A percentile compares a stretch with the other conserved stretches of the same genome.
Evolutionary conservation across 1,140 invertebrate species (phyloP).

Genomic region (Eumaeus atala): DNA sequence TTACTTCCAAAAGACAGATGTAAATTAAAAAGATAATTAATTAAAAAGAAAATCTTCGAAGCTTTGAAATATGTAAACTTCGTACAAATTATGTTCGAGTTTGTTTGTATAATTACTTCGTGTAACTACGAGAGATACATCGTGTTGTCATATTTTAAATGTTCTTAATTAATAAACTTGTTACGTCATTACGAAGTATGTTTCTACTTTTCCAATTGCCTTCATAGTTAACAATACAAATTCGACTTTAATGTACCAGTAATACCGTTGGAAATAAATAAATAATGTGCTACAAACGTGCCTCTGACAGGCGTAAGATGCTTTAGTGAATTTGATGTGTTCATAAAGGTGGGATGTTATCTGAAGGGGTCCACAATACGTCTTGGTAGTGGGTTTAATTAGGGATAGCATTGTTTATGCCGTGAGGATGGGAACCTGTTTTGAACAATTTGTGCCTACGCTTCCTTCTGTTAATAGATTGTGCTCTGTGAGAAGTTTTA

Average conservation of each 20-base stretch:
- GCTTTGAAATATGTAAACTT: too few relatives aligned
- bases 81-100: too few relatives aligned
- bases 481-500: too few relatives aligned
- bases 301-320: slow-evolving; percentile 43
- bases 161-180: slow-evolving; percentile 6
- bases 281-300: background rate
- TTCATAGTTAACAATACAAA: background rate
- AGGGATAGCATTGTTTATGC: slow-evolving; percentile 27
- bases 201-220: slow-evolving; percentile 3
- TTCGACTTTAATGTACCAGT: background rate
- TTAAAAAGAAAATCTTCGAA: too few relatives aligned
- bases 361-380: slow-evolving; percentile 33
- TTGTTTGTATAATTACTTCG: too few relatives aligned
- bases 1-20: too few relatives aligned
- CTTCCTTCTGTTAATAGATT: too few relatives aligned
- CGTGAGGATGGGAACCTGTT: background rate
- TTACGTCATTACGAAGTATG: background rate
- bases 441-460: too few relatives aligned
- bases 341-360: slow-evolving; percentile 44
- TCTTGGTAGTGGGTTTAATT: slow-evolving; percentile 33
- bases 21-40: too few relatives aligned
- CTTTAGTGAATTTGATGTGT: slow-evolving; percentile 47
- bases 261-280: background rate
- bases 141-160: background rate
- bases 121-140: too few relatives aligned